Base-by-base conservation (phyloP, 2,888 invertebrate species). In the Diarsia dahlii region DNA sequence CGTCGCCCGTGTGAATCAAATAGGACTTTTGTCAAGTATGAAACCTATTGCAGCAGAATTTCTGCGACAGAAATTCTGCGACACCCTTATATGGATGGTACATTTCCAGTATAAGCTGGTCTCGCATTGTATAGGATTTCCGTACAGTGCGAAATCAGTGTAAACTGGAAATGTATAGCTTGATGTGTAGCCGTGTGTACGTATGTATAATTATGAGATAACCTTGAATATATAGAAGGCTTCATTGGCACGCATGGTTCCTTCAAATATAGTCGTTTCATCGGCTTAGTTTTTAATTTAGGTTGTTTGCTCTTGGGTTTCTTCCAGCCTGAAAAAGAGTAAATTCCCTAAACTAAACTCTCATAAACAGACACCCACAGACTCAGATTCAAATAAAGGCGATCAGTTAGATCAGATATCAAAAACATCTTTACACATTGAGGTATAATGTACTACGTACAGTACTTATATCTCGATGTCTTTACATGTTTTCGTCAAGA, bases 211-310 rank as follows among this genome's bases (percentile, higher is more conserved):
- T 45, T 63, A n/a, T 63, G 45, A 63, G n/a, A 13, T 63, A 50
- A 76, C 96, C 96, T 94, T 15, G 94, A 94, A 78, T 95, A 94
- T 95, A 96, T 95, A 8, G 95, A 94, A 10, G 96, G 96, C 3
- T 81, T 88, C 96, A 96, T 96, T 4, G 96, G 96, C 15, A 96
- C 92, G 82, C 94, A 94, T 6, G 93, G 93, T 28, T 94, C 95
- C 79, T 92, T 95, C 69, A 89, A 92, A 87, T 93, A 93, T 8
- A 89, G 91, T 6, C 93, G 94, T 74, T 88, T 91, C 73, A 93
- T 95, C 5, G 80, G 89, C 82, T 94, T 95, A 0, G 92, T 93
- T 88, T 92, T 95, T 69, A 95, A 94, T 81, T 91, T 91, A 3
- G 93, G 94, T 5, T 90, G 89, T 72, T 84, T 90, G 5, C 84